Base-by-base conservation (phyloP, 1,140 invertebrate species). In the Galendromus occidentalis region DNA sequence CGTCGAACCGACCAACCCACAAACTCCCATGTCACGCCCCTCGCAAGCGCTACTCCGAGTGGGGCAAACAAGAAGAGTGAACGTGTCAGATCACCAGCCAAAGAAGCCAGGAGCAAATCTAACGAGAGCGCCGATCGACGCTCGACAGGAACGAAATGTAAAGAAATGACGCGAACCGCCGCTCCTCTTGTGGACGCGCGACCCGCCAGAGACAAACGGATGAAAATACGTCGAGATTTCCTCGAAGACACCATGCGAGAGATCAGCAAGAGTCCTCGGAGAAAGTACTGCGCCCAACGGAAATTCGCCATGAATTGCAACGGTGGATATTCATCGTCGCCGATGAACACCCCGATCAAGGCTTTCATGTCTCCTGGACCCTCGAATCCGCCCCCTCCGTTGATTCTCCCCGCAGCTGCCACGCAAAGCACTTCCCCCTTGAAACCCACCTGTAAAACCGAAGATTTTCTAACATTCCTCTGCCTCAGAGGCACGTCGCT, bases 401-500 rank as follows among this genome's bases (percentile, higher is more conserved):
- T 59, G 51, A 59, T 59, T 14, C 51, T 59, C 14, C 51, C 51
- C 33, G 51, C 51, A 33, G 51, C 51, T 25, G 51, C 51, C 2
- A 59, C 51, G 5, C 51, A 59, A 22, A 22, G 17, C 51, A 59
- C 14, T 25, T 59, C 51, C 14, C 51, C 51, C 14, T 25, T 59
- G 22, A 59, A 59, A 33, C 51, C 51, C 25, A 59, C 51, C 9
- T 59, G 51, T 22, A 89, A 88, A 70, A 88, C 88, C 4, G 87
- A 91, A 79, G 88, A 91, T 75, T 91, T 92, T 73, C 73, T 92
- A 25, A 91, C 87, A 68, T 92, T 89, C 75, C 78, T 92, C 4
- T 91, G 88, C 75, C 85, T 88, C 70, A 79, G 88, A 79, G 86
- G 88, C 84, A 76, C 51, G 51, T 59, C 51, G 25, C 51, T 59